Evolutionary conservation across 2,113 vertebrate genomes (phyloP), one percentile per base, ranked within the genome.

Genomic region (Oceanodroma tethys): DNA sequence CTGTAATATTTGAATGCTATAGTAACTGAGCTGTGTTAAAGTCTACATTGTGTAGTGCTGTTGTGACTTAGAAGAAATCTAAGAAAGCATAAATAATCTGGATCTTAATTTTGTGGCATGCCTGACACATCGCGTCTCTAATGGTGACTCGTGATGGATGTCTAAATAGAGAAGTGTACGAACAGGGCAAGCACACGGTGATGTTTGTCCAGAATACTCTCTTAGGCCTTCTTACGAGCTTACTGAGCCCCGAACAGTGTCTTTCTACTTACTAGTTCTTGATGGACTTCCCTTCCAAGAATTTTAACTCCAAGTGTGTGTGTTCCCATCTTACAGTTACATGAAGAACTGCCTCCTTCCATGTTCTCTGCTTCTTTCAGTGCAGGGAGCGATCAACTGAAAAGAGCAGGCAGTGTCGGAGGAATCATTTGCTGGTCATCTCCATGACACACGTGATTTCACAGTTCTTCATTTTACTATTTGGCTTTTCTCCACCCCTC

Each of bases 221-320:
- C 5, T 26, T 43, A 45, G 25, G 17, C 13, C 5, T 48, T 36
- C 34, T 50, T 25, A 30, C 0, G 5, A 22, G 8, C 74, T 71
- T 78, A 11, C 43, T 62, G 50, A 67, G 29, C 38, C 16, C 22
- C 0, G 0, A 0, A 2, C 10, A 27, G 10, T 15, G 21, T 71
- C 18, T 62, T 8, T 50, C 52, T 27, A 5, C 21, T 47, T 70
- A 9, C 6, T 47, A 21, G 30, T 60, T 74, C 36, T 36, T 72
- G 48, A 8, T 38, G 47, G 43, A 0, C 53, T 89, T 73, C 11
- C 30, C 43, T 59, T 81, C 9, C 7, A n/a, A 50, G 52, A 80
- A 22, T 67, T 75, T 58, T 70, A 40, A 30, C 50, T 26, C 59
- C 11, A 23, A 6, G 36, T 12, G 21, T 5, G 15, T 4, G 3